Evolutionary conservation across 2,113 vertebrate species (phyloP).

Genomic region (Scomber colias): DNA sequence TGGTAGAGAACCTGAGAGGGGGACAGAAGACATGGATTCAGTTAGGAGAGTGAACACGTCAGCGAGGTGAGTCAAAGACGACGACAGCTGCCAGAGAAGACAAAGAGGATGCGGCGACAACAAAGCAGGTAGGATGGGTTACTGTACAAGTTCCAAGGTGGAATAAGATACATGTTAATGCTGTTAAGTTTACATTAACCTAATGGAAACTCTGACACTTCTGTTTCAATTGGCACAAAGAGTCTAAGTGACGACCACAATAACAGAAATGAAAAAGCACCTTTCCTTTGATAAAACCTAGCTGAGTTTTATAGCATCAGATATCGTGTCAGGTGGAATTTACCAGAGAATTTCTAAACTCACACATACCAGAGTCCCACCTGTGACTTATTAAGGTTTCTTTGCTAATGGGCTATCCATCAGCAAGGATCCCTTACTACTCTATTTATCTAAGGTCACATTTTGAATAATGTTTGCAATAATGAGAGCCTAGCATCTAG

Average conservation of each 20-base stretch:
- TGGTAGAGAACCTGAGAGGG: slow-evolving; percentile 96
- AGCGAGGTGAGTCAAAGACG: slow-evolving; percentile 56
- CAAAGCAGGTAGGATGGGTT: slow-evolving; percentile 53
- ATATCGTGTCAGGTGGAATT: too few species aligned
- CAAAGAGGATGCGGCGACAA: slow-evolving; percentile 40
- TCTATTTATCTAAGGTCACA: slow-evolving; percentile 66
- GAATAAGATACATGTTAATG: slow-evolving; percentile 61
- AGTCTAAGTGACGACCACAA: background rate
- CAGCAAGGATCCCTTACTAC: slow-evolving; percentile 16
- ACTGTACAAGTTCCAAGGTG: slow-evolving; percentile 45
- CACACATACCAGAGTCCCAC: slow-evolving; percentile 14
- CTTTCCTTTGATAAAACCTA: background rate
- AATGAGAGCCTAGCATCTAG: slow-evolving; percentile 62
- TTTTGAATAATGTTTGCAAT: slow-evolving; percentile 79
- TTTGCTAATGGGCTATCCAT: slow-evolving; percentile 51
- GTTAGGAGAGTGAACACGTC: slow-evolving; percentile 29
- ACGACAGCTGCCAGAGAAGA: slow-evolving; percentile 60
- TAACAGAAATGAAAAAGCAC: slow-evolving; percentile 7
- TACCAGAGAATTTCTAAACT: background rate
- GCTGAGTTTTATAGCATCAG: too few species aligned
- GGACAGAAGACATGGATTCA: slow-evolving; percentile 38
- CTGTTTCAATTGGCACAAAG: slow-evolving; percentile 43
- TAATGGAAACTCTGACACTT: slow-evolving; percentile 70
- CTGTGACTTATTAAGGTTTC: slow-evolving; percentile 34
- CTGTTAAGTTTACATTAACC: slow-evolving; percentile 67